Evolutionary conservation across 1,140 invertebrate genomes (phyloP), one percentile per base, ranked within the genome.

Genomic region (Aphis craccivora): DNA sequence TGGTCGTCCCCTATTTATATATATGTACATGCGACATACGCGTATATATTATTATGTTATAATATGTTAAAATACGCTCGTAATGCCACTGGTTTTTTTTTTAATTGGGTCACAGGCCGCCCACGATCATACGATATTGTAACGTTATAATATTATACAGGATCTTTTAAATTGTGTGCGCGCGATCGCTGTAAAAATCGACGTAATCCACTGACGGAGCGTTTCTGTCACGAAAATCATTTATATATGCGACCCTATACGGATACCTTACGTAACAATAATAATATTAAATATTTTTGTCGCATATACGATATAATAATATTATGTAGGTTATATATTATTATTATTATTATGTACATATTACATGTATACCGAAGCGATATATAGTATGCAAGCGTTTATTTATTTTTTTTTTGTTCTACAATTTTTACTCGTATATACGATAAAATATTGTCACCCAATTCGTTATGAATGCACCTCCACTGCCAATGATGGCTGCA

Each of bases 1-100:
- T 48, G 45, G 35, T 90, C 51, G 88, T 40, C 91, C 91, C 67
- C 60, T 92, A 92, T 92, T 51, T 20, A 37, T 51, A 40, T 67
- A 67, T 67, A 30, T 25, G 3, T 60, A 53, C 20, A 60, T 67
- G 14, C 30, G 53, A 55, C 53, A 6, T 25, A 55, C 23, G 23
- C 7, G 30, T 18, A 76, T 67, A 67, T n/a, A 60, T 25, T 60
- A 55, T 55, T 30, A 60, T 30, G 55, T 67, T n/a, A n/a, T n/a
- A n/a, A n/a, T 76, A n/a, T n/a, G 60, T 76, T 76, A 20, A 76
- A 76, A 76, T 76, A 76, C 60, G 43, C 18, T 40, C 6, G 23
- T 18, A 23, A 7, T 25, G 37, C 35, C 37, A 40, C 83, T 40
- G 83, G 40, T 40, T 43, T 22, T 84, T 84, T 40, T 43, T 30